Evolutionary conservation across 2,113 vertebrate species (phyloP).

Genomic region (Hyaena hyaena): DNA sequence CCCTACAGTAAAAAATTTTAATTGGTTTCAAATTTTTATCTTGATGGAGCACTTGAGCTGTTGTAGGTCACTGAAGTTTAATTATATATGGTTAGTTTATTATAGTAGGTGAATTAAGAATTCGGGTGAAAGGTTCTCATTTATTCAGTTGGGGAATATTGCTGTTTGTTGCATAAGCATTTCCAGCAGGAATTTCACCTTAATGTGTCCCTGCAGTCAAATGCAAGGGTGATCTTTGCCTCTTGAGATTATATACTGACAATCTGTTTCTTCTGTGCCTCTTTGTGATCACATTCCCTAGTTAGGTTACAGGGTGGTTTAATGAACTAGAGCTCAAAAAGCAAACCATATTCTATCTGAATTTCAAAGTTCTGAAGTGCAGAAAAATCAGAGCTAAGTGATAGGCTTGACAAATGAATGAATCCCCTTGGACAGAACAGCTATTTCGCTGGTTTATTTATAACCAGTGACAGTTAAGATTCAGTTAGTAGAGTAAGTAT

Average conservation of each 20-base stretch:
- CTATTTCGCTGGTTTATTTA: neutral
- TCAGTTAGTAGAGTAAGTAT: neutral
- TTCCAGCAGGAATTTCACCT: slow-evolving; percentile 84
- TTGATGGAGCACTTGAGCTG: neutral
- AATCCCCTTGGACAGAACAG: neutral
- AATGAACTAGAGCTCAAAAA: neutral
- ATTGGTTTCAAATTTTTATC: neutral
- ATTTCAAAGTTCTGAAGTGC: slow-evolving; percentile 5
- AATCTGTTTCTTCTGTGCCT: slow-evolving; percentile 38
- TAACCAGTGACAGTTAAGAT: neutral
- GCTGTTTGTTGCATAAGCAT: slow-evolving; percentile 87
- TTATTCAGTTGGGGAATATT: slow-evolving; percentile 75
- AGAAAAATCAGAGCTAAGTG: neutral
- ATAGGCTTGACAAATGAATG: neutral
- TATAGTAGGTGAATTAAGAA: neutral
- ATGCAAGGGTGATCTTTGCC: slow-evolving; percentile 21
- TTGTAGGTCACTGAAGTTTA: neutral
- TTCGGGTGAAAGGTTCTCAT: neutral
- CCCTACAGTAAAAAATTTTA: neutral
- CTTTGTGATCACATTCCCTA: neutral
- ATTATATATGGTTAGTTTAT: neutral
- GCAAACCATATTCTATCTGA: neutral
- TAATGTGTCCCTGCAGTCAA: slow-evolving; percentile 80
- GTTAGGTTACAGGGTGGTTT: neutral
- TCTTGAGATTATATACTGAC: slow-evolving; percentile 52